phyloP scores from a whole-genome alignment of 2,888 invertebrate species.

The Mylabris sibirica region DNA sequence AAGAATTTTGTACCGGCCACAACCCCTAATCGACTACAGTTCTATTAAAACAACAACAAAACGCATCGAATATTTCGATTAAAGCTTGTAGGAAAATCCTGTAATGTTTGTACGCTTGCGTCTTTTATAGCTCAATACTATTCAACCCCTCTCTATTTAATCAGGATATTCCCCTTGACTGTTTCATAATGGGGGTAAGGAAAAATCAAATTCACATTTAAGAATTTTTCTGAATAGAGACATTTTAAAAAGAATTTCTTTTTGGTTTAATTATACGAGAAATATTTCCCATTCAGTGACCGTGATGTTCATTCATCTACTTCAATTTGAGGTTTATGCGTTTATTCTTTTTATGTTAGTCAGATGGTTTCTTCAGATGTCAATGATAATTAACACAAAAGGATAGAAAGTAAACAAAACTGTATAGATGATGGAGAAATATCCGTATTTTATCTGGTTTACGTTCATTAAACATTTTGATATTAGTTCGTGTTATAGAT shows the following conservation, averaged over 20 bases:
- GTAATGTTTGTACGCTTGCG: conserved; percentile 37
- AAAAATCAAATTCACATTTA: background rate
- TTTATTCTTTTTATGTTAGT: background rate
- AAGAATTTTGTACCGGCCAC: background rate
- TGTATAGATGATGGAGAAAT: background rate
- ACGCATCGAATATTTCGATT: conserved; percentile 26
- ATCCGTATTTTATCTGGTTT: background rate
- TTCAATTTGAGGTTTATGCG: background rate
- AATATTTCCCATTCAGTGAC: conserved; percentile 30
- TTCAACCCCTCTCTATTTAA: conserved; percentile 13
- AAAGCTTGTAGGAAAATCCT: conserved; percentile 42
- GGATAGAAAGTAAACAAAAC: background rate
- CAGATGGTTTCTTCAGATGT: background rate
- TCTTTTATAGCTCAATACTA: conserved; percentile 41
- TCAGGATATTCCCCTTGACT: conserved; percentile 24
- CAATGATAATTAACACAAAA: background rate
- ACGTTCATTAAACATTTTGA: background rate
- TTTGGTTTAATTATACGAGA: conserved; percentile 21
- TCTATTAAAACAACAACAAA: conserved; percentile 32
- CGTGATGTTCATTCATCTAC: conserved; percentile 28
- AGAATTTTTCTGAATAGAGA: background rate
- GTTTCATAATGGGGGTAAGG: background rate
- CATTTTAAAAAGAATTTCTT: conserved; percentile 17
- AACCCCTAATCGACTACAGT: conserved; percentile 34
- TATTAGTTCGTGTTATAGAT: background rate